Percentiles rank a stretch among this genome's conserved stretches.
phyloP scores from a whole-genome alignment of 2,113 vertebrate genomes.

The Grammomys dolichurus region DNA sequence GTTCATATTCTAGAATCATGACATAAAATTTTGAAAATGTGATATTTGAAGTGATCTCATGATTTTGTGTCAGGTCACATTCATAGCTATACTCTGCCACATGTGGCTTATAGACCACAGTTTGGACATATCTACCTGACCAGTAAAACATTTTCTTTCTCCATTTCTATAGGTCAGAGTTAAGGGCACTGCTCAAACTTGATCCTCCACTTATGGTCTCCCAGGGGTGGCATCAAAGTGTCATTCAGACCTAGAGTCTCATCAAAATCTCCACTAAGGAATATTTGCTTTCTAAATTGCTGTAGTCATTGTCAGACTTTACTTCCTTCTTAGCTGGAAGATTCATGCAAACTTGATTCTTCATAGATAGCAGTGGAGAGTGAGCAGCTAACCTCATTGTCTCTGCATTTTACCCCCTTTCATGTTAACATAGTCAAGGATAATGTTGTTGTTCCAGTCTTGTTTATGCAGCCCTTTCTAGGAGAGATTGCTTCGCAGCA shows the following conservation, averaged over 20 bases:
- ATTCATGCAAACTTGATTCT: background rate
- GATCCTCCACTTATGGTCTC: background rate
- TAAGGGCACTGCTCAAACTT: conserved; percentile 12
- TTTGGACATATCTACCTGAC: background rate
- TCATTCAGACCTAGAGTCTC: background rate
- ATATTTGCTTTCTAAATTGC: background rate
- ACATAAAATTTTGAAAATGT: background rate
- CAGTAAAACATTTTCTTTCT: background rate
- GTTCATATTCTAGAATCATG: background rate
- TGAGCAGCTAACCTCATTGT: background rate
- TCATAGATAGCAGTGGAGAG: background rate
- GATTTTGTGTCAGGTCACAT: background rate
- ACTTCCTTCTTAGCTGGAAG: background rate
- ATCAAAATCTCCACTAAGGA: background rate
- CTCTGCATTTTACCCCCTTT: background rate
- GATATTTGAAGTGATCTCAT: background rate
- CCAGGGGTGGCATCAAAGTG: background rate
- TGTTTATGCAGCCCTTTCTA: background rate
- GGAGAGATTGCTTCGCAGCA: background rate
- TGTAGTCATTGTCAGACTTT: background rate
- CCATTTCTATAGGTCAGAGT: background rate
- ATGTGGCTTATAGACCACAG: background rate
- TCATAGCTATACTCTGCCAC: background rate
- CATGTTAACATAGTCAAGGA: background rate
- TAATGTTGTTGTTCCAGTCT: background rate